Evolutionary conservation across 2,888 invertebrate species (phyloP), one percentile per base, ranked within the genome.

Genomic region (Atherix ibis): DNA sequence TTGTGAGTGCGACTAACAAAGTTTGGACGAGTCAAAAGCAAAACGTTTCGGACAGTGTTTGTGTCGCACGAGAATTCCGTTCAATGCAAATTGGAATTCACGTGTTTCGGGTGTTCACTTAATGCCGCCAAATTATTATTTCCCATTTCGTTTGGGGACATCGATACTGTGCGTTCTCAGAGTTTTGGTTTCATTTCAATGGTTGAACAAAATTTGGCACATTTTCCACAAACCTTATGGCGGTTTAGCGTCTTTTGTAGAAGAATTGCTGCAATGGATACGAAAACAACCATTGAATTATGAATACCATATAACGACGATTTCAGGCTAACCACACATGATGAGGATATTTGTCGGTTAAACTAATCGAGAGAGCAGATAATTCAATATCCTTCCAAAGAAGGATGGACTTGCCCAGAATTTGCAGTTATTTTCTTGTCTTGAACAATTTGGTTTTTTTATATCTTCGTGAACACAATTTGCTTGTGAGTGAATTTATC

Each of bases 1-100:
- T 9, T 9, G 14, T 14, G 27, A 27, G 12, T 5, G 12, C 31
- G 15, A 4, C 31, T 18, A 17, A 12, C 31, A 18, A 12, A 18
- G 8, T 13, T 18, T n/a, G n/a, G n/a, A n/a, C n/a, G n/a, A n/a
- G n/a, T n/a, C n/a, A n/a, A n/a, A n/a, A n/a, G n/a, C n/a, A n/a
- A n/a, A n/a, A n/a, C n/a, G n/a, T n/a, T n/a, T 24, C 24, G 13
- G 12, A 4, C 10, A 31, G 5, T 31, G 12, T 22, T 16, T 13
- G 14, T 51, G 48, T 44, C 48, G 39, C 54, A 43, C 44, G 58
- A 56, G 58, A 56, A 56, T 58, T 54, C 49, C 50, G 54, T 48
- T 52, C 54, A 58, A 49, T 50, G 48, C 49, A 46, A 48, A 49
- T 50, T 42, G 41, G 40, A 41, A 37, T 42, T 42, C 43, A 45